Conservation (phyloP, 92 coral and sea anemone species). For the Metridium senile region DNA sequence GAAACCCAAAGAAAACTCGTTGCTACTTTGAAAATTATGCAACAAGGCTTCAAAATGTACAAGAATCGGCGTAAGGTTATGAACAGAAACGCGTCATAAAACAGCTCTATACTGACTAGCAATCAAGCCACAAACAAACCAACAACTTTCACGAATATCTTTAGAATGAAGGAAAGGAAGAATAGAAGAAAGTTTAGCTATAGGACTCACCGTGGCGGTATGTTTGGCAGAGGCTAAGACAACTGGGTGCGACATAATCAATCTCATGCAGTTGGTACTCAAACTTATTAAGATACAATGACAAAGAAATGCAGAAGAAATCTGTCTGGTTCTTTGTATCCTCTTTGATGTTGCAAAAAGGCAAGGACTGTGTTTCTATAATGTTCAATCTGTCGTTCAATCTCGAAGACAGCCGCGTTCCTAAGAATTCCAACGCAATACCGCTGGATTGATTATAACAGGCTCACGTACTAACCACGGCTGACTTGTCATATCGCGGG, state of each 20-base stretch:
- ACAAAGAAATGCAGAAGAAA: no score
- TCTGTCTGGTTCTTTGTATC: no score
- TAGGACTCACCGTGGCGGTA: constrained; percentile 18
- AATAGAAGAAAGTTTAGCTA: background rate
- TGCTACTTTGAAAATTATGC: no score
- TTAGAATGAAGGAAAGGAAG: background rate
- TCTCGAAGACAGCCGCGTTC: background rate
- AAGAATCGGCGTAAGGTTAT: no score
- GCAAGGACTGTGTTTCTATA: no score
- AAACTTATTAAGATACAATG: background rate
- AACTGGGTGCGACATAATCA: constrained; percentile 17
- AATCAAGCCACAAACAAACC: no score
- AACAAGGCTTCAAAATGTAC: background rate
- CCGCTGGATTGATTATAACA: background rate
- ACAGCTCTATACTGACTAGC: no score
- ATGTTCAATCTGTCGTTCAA: no score
- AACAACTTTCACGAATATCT: no score
- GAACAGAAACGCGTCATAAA: no score
- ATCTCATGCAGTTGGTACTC: background rate
- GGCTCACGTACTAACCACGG: background rate
- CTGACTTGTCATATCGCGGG: background rate
- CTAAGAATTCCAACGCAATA: background rate
- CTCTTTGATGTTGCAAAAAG: no score
- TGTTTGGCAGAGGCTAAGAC: constrained; percentile 16
- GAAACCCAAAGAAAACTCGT: no score